These are phyloP conservation scores for Epinotia ramella DNA, from an alignment of 2,888 invertebrate species.

Conservation along the genomic window DNA sequence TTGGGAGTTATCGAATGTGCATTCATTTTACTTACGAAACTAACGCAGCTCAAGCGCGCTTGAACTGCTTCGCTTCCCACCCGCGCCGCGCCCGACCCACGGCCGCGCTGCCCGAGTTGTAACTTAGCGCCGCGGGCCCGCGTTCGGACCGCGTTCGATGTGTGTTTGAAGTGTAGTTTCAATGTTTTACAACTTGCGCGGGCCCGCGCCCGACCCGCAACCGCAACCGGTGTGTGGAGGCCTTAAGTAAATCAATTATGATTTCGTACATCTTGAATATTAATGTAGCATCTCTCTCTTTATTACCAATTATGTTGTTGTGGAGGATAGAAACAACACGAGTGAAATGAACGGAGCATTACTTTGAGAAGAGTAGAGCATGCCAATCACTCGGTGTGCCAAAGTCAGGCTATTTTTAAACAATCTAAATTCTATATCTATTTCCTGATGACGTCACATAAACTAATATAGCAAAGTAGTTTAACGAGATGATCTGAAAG, in stretches of 20 bases:
- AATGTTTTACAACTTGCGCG: too few relatives aligned
- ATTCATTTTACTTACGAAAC: too few relatives aligned
- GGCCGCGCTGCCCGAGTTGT: too few relatives aligned
- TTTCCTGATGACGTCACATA: constrained; percentile 18
- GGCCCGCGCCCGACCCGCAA: too few relatives aligned
- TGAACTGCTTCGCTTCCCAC: too few relatives aligned
- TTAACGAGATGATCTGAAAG: constrained; percentile 19
- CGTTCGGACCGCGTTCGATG: too few relatives aligned
- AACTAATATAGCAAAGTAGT: constrained; percentile 4
- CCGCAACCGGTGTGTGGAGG: too few relatives aligned
- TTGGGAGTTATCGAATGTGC: too few relatives aligned
- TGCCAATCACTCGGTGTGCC: constrained; percentile 31
- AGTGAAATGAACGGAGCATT: constrained; percentile 30
- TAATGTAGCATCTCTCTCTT: background rate
- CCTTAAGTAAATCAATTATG: background rate
- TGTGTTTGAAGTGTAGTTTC: too few relatives aligned
- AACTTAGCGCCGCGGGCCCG: too few relatives aligned
- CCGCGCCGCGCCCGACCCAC: too few relatives aligned
- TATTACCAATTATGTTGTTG: constrained; percentile 10
- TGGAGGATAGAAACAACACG: background rate
- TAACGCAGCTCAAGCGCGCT: too few relatives aligned
- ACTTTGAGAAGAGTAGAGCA: constrained; percentile 13
- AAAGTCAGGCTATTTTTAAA: constrained; percentile 30
- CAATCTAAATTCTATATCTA: constrained; percentile 4
- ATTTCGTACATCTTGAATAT: background rate